These are phyloP conservation scores for Lasioglossum villosulum DNA, from an alignment of 2,888 invertebrate species.

Conservation along the genomic window DNA sequence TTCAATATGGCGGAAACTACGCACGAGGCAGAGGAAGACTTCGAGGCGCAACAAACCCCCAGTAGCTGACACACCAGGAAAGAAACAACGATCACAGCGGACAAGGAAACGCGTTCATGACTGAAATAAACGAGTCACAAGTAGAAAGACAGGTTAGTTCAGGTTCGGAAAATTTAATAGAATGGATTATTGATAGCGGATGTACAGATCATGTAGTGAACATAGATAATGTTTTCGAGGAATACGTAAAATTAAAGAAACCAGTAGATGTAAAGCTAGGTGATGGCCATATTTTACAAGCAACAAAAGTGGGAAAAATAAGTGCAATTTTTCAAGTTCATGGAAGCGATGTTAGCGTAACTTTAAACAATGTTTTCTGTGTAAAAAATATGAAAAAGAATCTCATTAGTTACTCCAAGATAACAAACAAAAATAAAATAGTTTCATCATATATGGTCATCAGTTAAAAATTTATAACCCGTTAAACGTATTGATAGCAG, in stretches of 20 bases:
- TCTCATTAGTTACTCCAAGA: conserved; percentile 38
- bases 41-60: no score
- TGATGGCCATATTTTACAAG: conserved; percentile 38
- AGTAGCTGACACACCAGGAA: no score
- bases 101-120: neutral
- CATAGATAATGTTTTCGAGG: neutral
- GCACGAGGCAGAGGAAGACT: no score
- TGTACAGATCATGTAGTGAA: conserved; percentile 46
- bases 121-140: neutral
- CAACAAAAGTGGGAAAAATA: conserved; percentile 4
- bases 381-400: conserved; percentile 47
- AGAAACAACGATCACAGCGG: no score
- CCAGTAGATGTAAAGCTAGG: conserved; percentile 43
- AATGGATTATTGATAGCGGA: neutral
- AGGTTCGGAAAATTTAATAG: neutral
- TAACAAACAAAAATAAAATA: conserved; percentile 42
- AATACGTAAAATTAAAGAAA: neutral
- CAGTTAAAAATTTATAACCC: conserved; percentile 30
- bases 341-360: neutral
- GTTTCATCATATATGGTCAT: conserved; percentile 18
- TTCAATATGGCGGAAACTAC: no score
- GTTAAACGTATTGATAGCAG: conserved; percentile 15
- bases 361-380: conserved; percentile 34
- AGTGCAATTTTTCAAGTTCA: neutral
- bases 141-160: neutral